phyloP scores from a whole-genome alignment of 2,888 invertebrate species.

The Epirrhoe tristata region DNA sequence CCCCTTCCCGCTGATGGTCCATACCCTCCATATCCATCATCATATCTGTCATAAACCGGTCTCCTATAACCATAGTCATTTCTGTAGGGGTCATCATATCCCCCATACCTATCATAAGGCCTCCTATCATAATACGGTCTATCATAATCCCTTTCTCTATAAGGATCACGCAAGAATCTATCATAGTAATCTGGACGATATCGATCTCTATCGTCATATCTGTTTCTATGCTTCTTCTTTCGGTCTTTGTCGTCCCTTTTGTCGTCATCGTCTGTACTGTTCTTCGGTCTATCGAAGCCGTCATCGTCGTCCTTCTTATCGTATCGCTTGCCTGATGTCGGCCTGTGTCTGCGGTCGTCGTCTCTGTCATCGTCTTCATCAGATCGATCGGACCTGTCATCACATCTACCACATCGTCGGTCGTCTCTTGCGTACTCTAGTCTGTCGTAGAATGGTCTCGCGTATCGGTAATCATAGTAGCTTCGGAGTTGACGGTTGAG shows the following conservation, averaged over 20 bases:
- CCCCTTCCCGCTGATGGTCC: conserved; percentile 70
- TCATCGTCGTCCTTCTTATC: conserved; percentile 66
- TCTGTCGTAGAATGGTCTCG: conserved; percentile 65
- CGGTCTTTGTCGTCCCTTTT: conserved; percentile 69
- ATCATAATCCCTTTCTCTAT: conserved; percentile 66
- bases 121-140: conserved; percentile 62
- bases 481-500: conserved; percentile 70
- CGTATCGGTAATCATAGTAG: conserved; percentile 71
- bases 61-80: conserved; percentile 65
- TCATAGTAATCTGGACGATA: conserved; percentile 79
- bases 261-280: conserved; percentile 70
- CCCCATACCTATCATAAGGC: conserved; percentile 69
- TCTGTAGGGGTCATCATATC: conserved; percentile 52
- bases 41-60: conserved; percentile 66
- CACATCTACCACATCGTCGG: conserved; percentile 69
- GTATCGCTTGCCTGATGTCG: conserved; percentile 68
- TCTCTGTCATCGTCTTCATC: conserved; percentile 64
- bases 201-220: conserved; percentile 72
- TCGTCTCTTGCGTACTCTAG: conserved; percentile 52
- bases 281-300: conserved; percentile 58
- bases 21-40: conserved; percentile 74
- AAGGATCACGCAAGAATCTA: conserved; percentile 72
- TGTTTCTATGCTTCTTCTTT: conserved; percentile 56
- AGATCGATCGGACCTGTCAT: conserved; percentile 52
- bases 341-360: conserved; percentile 64